These are phyloP conservation scores for Tragelaphus strepsiceros DNA, from an alignment of 2,113 vertebrate species.

Conservation along the genomic window DNA sequence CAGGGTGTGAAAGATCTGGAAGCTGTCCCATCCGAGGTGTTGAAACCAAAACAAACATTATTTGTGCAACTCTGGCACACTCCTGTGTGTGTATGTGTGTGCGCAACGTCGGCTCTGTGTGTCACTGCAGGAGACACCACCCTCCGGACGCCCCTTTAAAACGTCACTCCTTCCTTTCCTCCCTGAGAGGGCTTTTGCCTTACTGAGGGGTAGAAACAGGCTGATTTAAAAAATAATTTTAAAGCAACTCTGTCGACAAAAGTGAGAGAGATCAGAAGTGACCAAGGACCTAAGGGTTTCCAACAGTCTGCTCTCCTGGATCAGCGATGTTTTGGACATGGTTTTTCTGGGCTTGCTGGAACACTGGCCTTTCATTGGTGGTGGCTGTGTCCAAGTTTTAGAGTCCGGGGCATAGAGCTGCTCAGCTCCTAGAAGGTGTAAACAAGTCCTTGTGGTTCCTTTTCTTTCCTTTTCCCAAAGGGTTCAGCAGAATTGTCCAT, in stretches of 20 bases:
- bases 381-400: neutral
- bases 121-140: neutral
- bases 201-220: neutral
- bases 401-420: neutral
- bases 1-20: conserved; percentile 59
- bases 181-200: conserved; percentile 7
- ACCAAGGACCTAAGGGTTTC: neutral
- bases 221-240: neutral
- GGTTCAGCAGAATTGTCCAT: conserved; percentile 50
- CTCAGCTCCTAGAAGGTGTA: neutral
- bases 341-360: neutral
- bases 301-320: neutral
- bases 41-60: conserved; percentile 48
- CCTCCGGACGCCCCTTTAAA: conserved; percentile 4
- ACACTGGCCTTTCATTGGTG: neutral
- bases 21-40: conserved; percentile 40
- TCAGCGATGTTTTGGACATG: neutral
- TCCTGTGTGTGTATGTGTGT: neutral
- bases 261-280: neutral
- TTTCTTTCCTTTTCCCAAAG: neutral
- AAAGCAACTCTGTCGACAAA: neutral
- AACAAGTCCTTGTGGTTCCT: no score
- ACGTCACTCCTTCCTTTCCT: neutral
- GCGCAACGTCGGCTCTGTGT: conserved; percentile 5
- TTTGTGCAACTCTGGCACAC: neutral